Evolutionary conservation across 2,113 vertebrate genomes (phyloP).

Genomic region (Pachyramphus minor): DNA sequence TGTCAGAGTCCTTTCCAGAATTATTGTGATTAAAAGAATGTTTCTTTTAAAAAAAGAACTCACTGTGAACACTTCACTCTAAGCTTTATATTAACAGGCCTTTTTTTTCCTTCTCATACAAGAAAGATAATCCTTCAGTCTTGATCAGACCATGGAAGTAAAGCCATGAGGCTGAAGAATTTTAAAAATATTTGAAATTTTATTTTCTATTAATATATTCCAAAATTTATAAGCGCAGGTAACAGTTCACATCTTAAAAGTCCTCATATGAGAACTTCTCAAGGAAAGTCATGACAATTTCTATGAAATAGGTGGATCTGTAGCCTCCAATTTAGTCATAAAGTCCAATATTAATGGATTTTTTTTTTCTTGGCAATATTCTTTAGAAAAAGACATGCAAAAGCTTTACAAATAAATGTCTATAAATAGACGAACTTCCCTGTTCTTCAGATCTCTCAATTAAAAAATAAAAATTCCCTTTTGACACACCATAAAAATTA

Average conservation of each 20-base stretch:
- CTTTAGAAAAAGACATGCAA: not conserved
- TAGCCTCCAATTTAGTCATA: not conserved
- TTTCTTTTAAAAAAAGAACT: not conserved
- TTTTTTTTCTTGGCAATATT: not conserved
- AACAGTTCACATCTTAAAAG: not conserved
- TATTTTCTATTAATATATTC: not conserved
- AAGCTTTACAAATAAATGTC: not conserved
- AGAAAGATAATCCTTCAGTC: not conserved
- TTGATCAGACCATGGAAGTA: not conserved
- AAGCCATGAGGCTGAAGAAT: not conserved
- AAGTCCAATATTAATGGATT: not conserved
- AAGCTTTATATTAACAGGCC: not conserved
- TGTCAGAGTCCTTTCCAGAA: not conserved
- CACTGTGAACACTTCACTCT: not conserved
- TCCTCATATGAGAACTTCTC: not conserved
- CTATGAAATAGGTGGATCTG: not conserved
- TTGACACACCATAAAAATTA: not conserved
- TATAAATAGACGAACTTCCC: not conserved
- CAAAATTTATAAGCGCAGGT: not conserved
- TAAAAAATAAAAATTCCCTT: not conserved
- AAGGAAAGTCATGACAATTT: not conserved
- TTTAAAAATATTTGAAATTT: rapidly evolving
- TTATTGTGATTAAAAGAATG: not conserved
- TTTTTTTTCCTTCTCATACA: not conserved
- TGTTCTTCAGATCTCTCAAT: not conserved